Base-by-base conservation (phyloP, 1,140 invertebrate species). In the Cryptotermes secundus region DNA sequence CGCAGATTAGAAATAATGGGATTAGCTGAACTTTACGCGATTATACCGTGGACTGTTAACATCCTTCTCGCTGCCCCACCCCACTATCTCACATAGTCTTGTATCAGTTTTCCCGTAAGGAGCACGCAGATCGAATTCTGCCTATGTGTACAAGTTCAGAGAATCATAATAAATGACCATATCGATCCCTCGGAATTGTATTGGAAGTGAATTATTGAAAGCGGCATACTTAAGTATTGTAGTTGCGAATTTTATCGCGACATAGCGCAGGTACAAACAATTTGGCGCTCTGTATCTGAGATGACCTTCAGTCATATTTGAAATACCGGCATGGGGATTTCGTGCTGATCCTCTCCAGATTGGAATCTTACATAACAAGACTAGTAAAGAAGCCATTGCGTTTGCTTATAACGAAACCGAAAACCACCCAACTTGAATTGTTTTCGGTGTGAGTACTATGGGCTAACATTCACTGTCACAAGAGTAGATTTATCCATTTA, bases 1-100 rank as follows among this genome's bases (percentile, higher is more conserved):
- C 31, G 59, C 59, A 31, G 59, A 72, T 72, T 72, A 72, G n/a
- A 72, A 72, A 72, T 72, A 72, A 72, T 72, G 59, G 59, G 59
- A 72, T 72, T 72, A 72, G 59, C 59, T 72, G n/a, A 10, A 72
- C 19, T 31, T n/a, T 72, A 31, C 26, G 31, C n/a, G 26, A 31
- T 72, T 72, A 72, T 72, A 72, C 59, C 45, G 14, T 19, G 45
- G 16, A 49, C 12, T 49, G 45, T 0, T 49, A 19, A 19, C 19
- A 19, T 22, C 45, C 0, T 49, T 22, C 14, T 49, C 6, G 10
- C 59, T 72, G 31, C 22, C n/a, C 59, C 59, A 31, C 6, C 9
- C n/a, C 26, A 7, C n/a, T 31, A 72, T 16, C 19, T 1, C 26
- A 26, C 31, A 72, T 72, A n/a, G 38, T 6, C 38, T n/a, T 12